Conservation (phyloP, 2,113 vertebrate species). For the Colius striatus region DNA sequence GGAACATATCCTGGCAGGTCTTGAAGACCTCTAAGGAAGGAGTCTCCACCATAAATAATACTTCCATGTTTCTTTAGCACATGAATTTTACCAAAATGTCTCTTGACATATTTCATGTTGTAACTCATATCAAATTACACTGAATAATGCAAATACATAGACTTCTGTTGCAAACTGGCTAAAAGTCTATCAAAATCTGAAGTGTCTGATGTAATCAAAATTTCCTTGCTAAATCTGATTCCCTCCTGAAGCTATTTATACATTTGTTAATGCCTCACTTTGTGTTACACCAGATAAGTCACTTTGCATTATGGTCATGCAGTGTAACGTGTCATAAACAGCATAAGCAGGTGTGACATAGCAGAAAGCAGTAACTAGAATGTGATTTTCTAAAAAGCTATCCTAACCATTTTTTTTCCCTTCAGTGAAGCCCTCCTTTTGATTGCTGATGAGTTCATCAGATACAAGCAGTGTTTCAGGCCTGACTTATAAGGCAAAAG, state of each 20-base stretch:
- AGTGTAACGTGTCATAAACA: background rate
- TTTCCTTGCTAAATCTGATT: conserved; percentile 17
- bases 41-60: background rate
- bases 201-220: conserved; percentile 37
- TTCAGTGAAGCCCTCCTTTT: background rate
- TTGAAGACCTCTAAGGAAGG: no score
- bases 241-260: conserved; percentile 17
- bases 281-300: conserved; percentile 41
- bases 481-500: background rate
- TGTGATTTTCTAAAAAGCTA: background rate
- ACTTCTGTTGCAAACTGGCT: conserved; percentile 5
- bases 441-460: background rate
- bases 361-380: background rate
- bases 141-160: conserved; percentile 47
- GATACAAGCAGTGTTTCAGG: background rate
- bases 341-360: conserved; percentile 28
- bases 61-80: background rate
- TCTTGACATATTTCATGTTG: conserved; percentile 11
- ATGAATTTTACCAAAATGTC: background rate
- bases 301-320: conserved; percentile 11
- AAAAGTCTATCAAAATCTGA: conserved; percentile 37
- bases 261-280: conserved; percentile 52
- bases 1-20: no score
- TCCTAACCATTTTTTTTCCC: background rate
- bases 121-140: conserved; percentile 25